Conservation (phyloP, 2,797 vertebrate species). For the Denticeps clupeoides region DNA sequence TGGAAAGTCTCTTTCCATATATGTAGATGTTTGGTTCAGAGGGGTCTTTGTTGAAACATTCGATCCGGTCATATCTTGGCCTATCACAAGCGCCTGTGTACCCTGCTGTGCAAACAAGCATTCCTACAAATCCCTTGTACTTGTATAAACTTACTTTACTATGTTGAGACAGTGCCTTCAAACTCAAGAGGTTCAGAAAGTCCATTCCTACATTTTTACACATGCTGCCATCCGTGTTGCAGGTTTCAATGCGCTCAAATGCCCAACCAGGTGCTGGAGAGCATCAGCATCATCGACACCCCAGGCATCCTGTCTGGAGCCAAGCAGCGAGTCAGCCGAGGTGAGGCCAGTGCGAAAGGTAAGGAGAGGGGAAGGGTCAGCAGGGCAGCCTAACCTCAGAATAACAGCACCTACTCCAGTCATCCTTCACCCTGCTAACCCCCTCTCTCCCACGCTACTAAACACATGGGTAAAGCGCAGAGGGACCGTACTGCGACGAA, state of each 20-base stretch:
- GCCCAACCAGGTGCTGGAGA: constrained; percentile 82
- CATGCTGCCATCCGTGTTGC: constrained; percentile 8
- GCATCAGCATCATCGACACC: constrained; percentile 85
- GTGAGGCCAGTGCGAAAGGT: constrained; percentile 56
- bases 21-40: not conserved
- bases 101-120: not conserved
- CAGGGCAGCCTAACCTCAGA: constrained; percentile 21
- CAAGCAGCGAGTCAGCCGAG: constrained; percentile 80
- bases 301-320: constrained; percentile 75
- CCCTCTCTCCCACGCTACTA: constrained; percentile 11
- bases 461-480: not conserved
- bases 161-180: too few species aligned
- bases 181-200: too few species aligned
- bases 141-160: too few species aligned
- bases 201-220: not conserved
- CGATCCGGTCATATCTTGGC: too few species aligned
- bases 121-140: too few species aligned
- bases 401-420: constrained; percentile 34
- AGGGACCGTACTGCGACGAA: not conserved
- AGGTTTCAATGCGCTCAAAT: constrained; percentile 85
- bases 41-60: too few species aligned
- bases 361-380: constrained; percentile 35
- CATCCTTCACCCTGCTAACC: constrained; percentile 41
- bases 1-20: constrained; percentile 26
- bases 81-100: too few species aligned